Evolutionary conservation across 2,797 vertebrate genomes (phyloP).

Genomic region (Dallia pectoralis): DNA sequence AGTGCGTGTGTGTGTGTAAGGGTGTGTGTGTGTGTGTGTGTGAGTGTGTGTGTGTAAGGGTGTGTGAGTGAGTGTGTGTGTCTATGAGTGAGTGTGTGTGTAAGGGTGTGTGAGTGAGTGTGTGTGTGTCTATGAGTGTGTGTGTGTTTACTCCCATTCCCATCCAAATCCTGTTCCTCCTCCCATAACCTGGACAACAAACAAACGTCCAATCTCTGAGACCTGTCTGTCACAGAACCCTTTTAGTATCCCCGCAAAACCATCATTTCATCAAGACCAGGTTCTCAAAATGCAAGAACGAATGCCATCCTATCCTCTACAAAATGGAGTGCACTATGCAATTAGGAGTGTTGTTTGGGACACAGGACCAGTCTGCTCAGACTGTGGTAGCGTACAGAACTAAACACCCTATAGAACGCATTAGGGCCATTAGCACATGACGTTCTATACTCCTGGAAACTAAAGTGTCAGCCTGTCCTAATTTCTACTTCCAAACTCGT

Average conservation of each 20-base stretch:
- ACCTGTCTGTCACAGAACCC: slow-evolving; percentile 32
- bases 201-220: slow-evolving; percentile 58
- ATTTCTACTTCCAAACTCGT: too few relatives aligned
- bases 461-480: too few relatives aligned
- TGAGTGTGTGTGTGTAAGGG: too few relatives aligned
- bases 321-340: background rate
- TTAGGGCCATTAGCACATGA: too few relatives aligned
- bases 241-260: too few relatives aligned
- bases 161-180: slow-evolving; percentile 52
- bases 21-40: slow-evolving; percentile 19
- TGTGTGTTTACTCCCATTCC: slow-evolving; percentile 47
- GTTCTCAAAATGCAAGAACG: slow-evolving; percentile 26
- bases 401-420: too few relatives aligned
- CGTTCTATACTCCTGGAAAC: too few relatives aligned
- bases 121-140: slow-evolving; percentile 24
- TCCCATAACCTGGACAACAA: slow-evolving; percentile 30
- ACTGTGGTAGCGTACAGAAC: too few relatives aligned
- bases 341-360: too few relatives aligned
- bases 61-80: too few relatives aligned
- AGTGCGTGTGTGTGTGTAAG: slow-evolving; percentile 19
- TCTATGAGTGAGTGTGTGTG: slow-evolving; percentile 18
- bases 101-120: slow-evolving; percentile 25
- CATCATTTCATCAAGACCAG: slow-evolving; percentile 26
- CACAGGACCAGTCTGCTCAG: too few relatives aligned
- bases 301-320: slow-evolving; percentile 16